Conservation (phyloP, 2,797 vertebrate species). For the Sebastes dallii region DNA sequence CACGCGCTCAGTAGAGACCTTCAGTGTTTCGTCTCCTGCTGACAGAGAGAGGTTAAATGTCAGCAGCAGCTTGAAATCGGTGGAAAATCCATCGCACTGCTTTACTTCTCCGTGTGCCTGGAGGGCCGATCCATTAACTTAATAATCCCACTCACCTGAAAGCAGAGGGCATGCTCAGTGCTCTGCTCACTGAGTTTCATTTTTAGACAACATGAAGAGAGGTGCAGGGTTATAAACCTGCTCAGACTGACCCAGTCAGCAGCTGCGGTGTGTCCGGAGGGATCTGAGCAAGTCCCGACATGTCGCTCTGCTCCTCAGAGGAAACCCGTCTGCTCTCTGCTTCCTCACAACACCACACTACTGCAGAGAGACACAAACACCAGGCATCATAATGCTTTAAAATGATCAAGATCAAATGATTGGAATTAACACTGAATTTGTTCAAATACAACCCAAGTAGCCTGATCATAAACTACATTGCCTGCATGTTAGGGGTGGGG, state of each 20-base stretch:
- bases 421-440: too few species aligned
- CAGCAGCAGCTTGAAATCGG: slow-evolving; percentile 71
- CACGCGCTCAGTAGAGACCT: slow-evolving; percentile 55
- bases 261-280: slow-evolving; percentile 13
- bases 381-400: not conserved
- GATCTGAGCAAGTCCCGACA: slow-evolving; percentile 32
- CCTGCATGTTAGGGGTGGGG: too few species aligned
- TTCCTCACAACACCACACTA: not conserved
- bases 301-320: slow-evolving; percentile 24
- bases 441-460: not conserved
- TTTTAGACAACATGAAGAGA: not conserved
- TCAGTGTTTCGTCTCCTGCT: slow-evolving; percentile 50
- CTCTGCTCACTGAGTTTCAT: slow-evolving; percentile 9
- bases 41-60: slow-evolving; percentile 70
- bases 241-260: not conserved
- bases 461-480: not conserved
- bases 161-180: not conserved
- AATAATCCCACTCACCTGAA: slow-evolving; percentile 65
- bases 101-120: slow-evolving; percentile 40
- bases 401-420: not conserved
- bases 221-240: not conserved
- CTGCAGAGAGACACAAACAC: not conserved
- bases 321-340: slow-evolving; percentile 3
- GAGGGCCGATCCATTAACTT: slow-evolving; percentile 49
- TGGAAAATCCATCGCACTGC: slow-evolving; percentile 47